Evolutionary conservation across 2,888 invertebrate genomes (phyloP).

Genomic region (Dynastes tityus): DNA sequence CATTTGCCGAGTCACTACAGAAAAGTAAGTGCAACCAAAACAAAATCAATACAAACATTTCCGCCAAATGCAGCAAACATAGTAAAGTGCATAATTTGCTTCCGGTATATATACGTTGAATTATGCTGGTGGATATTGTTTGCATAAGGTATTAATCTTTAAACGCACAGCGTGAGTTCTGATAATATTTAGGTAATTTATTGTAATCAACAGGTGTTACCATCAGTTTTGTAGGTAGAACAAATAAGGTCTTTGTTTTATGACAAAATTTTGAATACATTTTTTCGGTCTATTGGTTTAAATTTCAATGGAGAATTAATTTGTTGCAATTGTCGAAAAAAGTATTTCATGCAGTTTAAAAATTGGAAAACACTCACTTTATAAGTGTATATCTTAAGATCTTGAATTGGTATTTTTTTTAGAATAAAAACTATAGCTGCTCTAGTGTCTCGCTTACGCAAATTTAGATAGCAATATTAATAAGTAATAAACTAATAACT

Average conservation of each 20-base stretch:
- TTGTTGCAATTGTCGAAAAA: too few species aligned
- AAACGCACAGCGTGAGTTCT: constrained; percentile 3
- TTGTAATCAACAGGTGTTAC: constrained; percentile 27
- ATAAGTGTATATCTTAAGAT: too few species aligned
- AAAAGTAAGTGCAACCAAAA: neutral
- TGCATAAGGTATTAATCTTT: constrained; percentile 27
- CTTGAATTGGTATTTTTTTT: too few species aligned
- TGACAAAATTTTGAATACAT: too few species aligned
- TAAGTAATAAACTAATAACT: too few species aligned
- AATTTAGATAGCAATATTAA: too few species aligned
- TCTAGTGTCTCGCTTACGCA: too few species aligned
- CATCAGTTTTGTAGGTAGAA: constrained; percentile 6
- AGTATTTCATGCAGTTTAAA: too few species aligned
- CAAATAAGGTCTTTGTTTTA: neutral
- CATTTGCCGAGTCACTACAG: neutral
- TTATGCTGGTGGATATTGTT: constrained; percentile 43
- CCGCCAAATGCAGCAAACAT: neutral
- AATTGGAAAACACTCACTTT: too few species aligned
- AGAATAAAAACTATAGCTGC: too few species aligned
- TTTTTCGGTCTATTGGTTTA: too few species aligned
- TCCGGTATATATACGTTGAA: constrained; percentile 9
- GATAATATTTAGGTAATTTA: constrained; percentile 28
- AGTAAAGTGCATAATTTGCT: constrained; percentile 18
- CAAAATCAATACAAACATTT: constrained; percentile 26
- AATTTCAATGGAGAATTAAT: too few species aligned